Percentiles rank a stretch among this genome's conserved stretches.
Evolutionary conservation across 2,113 vertebrate species (phyloP).

Genomic region (Gopherus evgoodei): DNA sequence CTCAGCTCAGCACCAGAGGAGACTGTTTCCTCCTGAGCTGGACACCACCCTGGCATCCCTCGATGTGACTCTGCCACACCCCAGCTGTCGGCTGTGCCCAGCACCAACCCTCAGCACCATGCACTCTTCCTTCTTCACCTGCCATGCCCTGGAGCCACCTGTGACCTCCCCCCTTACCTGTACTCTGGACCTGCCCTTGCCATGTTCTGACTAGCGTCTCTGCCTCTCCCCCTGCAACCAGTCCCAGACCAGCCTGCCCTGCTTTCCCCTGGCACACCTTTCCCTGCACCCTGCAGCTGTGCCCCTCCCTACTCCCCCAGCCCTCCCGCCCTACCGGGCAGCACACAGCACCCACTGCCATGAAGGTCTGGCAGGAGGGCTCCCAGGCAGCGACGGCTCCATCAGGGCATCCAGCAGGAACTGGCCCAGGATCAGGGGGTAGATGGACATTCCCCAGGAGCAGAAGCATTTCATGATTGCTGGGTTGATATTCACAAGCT

Average conservation of each 20-base stretch:
- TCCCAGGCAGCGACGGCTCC: slow-evolving; percentile 77
- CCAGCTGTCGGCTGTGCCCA: not conserved
- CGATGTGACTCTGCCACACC: not conserved
- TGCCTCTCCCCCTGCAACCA: too few relatives aligned
- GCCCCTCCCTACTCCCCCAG: not conserved
- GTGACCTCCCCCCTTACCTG: too few relatives aligned
- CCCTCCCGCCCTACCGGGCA: not conserved
- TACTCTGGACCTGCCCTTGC: too few relatives aligned
- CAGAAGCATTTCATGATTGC: not conserved
- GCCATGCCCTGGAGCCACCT: not conserved
- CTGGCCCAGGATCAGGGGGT: slow-evolving; percentile 64
- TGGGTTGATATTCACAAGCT: slow-evolving; percentile 81
- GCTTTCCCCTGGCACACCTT: too few relatives aligned
- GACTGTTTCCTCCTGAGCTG: too few relatives aligned
- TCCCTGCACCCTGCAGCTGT: too few relatives aligned
- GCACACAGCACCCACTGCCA: not conserved
- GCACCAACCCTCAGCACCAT: not conserved
- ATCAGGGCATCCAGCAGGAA: slow-evolving; percentile 77
- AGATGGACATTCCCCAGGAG: not conserved
- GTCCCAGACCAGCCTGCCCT: too few relatives aligned
- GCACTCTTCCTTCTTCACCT: not conserved
- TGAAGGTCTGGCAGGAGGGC: slow-evolving; percentile 54
- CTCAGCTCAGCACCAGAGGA: too few relatives aligned
- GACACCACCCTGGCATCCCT: too few relatives aligned
- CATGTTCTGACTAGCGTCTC: too few relatives aligned